phyloP scores from a whole-genome alignment of 92 coral and sea anemone genomes.

The Paragorgia papillata region DNA sequence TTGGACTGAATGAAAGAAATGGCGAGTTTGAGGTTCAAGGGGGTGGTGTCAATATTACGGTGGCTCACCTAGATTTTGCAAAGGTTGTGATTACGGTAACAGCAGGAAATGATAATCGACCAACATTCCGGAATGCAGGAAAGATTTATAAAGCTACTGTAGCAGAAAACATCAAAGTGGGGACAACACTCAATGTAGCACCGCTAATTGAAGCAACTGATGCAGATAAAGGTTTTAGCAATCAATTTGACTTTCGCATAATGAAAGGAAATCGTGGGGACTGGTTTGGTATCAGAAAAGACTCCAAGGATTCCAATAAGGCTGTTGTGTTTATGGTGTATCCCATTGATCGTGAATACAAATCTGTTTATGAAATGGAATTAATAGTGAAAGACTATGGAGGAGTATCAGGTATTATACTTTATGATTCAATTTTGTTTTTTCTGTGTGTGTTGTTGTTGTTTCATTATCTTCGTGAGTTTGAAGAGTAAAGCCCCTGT shows the following conservation, averaged over 20 bases:
- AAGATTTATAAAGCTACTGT: not conserved
- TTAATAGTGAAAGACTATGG: constrained; percentile 2
- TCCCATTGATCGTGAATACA: constrained; percentile 39
- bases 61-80: not conserved
- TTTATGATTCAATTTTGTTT: not conserved
- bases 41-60: not conserved
- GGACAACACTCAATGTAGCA: constrained; percentile 4
- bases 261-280: constrained; percentile 23
- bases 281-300: constrained; percentile 27
- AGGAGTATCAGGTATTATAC: constrained; percentile 42
- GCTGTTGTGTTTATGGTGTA: constrained; percentile 2
- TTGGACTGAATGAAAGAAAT: constrained; percentile 26
- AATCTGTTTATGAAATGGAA: constrained; percentile 17
- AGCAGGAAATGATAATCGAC: constrained; percentile 21
- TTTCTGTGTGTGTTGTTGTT: not conserved
- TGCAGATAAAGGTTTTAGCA: constrained; percentile 20
- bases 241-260: not conserved
- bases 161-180: constrained; percentile 27
- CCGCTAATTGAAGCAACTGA: constrained; percentile 32
- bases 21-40: not conserved
- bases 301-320: not conserved
- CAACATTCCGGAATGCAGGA: not conserved
- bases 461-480: no score
- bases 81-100: constrained; percentile 4
- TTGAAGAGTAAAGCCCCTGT: no score